Base-by-base conservation (phyloP, 2,888 invertebrate genomes). In the Eilema caniola region DNA sequence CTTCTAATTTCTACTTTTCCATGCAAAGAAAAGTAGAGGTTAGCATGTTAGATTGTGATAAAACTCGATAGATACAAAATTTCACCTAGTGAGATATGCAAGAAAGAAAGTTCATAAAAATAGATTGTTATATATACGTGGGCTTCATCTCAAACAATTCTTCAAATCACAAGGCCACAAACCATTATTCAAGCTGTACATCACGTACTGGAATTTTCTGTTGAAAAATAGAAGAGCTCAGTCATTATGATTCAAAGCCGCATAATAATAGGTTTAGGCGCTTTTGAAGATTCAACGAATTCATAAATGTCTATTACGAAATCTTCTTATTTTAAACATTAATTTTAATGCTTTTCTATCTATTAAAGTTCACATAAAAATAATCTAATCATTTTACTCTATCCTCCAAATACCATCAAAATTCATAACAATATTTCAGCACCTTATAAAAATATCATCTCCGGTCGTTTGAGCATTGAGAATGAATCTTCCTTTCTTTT, bases 361-460 rank as follows among this genome's bases (percentile, higher is more conserved):
- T 53, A 53, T 53, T n/a, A n/a, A 53, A n/a, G 3, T 3, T 7
- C 59, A 41, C 59, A 60, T 59, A 66, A 66, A 64, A 37, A 66
- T 66, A 59, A 41, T 25, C 59, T n/a, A 37, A 47, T 62, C 14
- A 37, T 60, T 71, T 76, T 68, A 70, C 62, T 70, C 41, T 1
- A 23, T 63, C 56, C 57, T 64, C 23, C 2, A 62, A 66, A 75
- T 61, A 61, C 24, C 28, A 62, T 23, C 68, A 69, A 66, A 64
- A 66, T 59, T 64, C 33, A 33, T 67, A 69, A 62, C 41, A 66
- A 62, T 67, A 23, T 71, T 53, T 79, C 70, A 66, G 59, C 61
- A n/a, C 2, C n/a, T 14, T 11, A 20, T 53, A 41, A 68, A 47
- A 11, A 11, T 28, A 62, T 53, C 33, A 72, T 60, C 41, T 4